Base-by-base conservation (phyloP, 2,888 invertebrate genomes). In the Capitulum mitella region DNA sequence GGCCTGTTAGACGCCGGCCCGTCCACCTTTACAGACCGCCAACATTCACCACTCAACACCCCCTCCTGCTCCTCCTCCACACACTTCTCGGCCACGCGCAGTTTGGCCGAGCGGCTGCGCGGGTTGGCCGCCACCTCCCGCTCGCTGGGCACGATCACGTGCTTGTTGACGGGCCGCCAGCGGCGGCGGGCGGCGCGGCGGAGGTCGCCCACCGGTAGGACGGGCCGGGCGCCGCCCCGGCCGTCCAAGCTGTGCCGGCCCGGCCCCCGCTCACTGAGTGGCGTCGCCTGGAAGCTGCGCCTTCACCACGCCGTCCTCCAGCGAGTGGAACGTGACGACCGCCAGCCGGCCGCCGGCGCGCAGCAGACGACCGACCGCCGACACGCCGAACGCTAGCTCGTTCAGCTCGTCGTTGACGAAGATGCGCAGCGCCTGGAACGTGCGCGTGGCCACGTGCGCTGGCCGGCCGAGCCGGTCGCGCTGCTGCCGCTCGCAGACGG, bases 401-500 rank as follows among this genome's bases (percentile, higher is more conserved):
- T 98, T 98, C 0, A 98, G 87, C 87, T 98, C 98, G 85, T 98
- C 94, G 85, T 98, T 98, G 0, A 98, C 94, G 86, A 98, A 97
- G 83, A 98, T 97, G 80, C 98, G 89, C 81, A 98, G 85, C 0
- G 97, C 97, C 88, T 96, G 92, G 87, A 98, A 98, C 0, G 94
- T 91, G 88, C 95, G 96, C 0, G 96, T 97, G 0, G 97, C 97
- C 80, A 90, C 89, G 83, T 97, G 95, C 3, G 92, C 87, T 3
- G 89, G 90, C 80, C 94, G 88, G 79, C 92, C 90, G 16, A 96
- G 84, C 85, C 91, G 92, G 84, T 97, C 95, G 34, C 54, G 61
- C 19, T 29, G 80, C 37, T 83, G 81, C 16, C 86, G 88, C 0
- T 88, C 86, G 80, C 89, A 88, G 75, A 91, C 90, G 0, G 90